Base-by-base conservation (phyloP, 2,797 vertebrate genomes). In the Esox lucius region DNA sequence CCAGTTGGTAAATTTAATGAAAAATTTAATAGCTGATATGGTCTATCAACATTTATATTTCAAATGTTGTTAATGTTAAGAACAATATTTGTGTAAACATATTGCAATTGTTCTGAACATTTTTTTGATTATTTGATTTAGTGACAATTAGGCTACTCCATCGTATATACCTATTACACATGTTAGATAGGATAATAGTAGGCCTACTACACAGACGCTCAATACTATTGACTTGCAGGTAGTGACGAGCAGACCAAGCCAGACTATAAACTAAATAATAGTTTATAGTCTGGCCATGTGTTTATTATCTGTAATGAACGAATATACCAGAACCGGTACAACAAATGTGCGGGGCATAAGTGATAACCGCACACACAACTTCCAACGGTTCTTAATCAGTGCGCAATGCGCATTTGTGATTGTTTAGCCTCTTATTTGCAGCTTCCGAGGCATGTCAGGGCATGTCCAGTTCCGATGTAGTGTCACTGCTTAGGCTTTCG, bases 401-500 rank as follows among this genome's bases (percentile, higher is more conserved):
- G 4, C 56, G 56, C 56, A 61, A 6, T 13, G 1, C 7, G 56
- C 56, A 33, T 35, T 33, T 28, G 17, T 9, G 16, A 3, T 19
- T 0, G 64, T 66, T 66, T 35, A 16, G 28, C 13, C 26, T 22
- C 56, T 12, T 22, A 61, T 12, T 22, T 6, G 64, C 28, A 33
- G 64, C 7, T 15, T 33, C 15, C 13, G 26, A 28, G 68, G 53
- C 74, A 75, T 75, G 74, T 42, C 74, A 62, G 74, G 74, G 56
- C 74, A 75, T 75, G 74, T 61, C 26, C 62, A 39, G 31, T 2
- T 28, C 12, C 3, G 15, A 33, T 26, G 61, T 31, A 2, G 48
- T n/a, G 28, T 24, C 8, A 48, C 12, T 7, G 31, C 7, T 33
- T 17, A 46, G 12, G 12, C 11, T 35, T 7, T 31, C n/a, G 24